phyloP scores from a whole-genome alignment of 2,888 invertebrate species.

The Eupithecia subumbrata region DNA sequence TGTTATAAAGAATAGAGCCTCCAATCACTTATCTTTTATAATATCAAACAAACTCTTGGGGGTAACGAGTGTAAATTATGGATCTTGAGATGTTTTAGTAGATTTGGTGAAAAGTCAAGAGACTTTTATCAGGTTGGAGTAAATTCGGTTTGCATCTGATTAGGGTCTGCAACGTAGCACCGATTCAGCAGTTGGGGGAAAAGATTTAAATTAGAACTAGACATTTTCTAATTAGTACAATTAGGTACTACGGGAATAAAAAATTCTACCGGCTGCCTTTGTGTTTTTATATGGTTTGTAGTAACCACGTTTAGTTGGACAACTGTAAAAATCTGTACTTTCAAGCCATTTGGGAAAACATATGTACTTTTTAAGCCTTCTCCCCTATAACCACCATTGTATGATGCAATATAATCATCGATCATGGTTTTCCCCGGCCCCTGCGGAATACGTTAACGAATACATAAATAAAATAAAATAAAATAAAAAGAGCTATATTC shows the following conservation, averaged over 20 bases:
- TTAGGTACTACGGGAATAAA: neutral
- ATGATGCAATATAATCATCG: too few species aligned
- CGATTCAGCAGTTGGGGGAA: neutral
- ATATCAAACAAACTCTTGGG: constrained; percentile 39
- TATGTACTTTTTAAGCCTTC: too few species aligned
- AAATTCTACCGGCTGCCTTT: neutral
- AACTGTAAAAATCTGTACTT: too few species aligned
- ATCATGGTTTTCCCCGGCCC: too few species aligned
- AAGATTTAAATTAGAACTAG: constrained; percentile 1
- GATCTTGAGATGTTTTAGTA: constrained; percentile 27
- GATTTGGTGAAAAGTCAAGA: constrained; percentile 33
- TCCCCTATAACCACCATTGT: too few species aligned
- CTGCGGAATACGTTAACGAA: too few species aligned
- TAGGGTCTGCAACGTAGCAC: neutral
- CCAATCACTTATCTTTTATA: constrained; percentile 43
- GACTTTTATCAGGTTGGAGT: constrained; percentile 4
- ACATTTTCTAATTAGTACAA: neutral
- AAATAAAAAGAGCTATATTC: too few species aligned
- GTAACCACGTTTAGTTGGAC: too few species aligned
- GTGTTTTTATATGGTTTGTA: neutral
- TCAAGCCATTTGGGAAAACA: too few species aligned
- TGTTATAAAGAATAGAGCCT: constrained; percentile 38
- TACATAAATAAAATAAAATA: too few species aligned
- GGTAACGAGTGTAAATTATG: constrained; percentile 26
- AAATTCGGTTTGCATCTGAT: constrained; percentile 10